Conservation (phyloP, 2,797 vertebrate species). For the Esox lucius region DNA sequence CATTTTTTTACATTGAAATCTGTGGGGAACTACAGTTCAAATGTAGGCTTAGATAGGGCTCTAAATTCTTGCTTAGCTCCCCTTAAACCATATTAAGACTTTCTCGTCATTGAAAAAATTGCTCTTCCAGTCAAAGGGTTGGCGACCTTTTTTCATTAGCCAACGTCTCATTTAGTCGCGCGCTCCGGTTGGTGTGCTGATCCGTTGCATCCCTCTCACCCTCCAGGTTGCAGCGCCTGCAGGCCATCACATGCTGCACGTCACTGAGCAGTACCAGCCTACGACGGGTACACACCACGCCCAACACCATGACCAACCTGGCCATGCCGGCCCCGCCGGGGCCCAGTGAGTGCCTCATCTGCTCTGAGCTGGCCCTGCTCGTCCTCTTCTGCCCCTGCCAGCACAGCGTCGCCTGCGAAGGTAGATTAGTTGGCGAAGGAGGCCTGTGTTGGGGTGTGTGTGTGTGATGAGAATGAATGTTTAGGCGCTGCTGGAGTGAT, state of each 20-base stretch:
- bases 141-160: too few species aligned
- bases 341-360: slow-evolving; percentile 95
- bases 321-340: slow-evolving; percentile 74
- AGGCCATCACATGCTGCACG: slow-evolving; percentile 75
- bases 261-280: slow-evolving; percentile 77
- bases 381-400: slow-evolving; percentile 93
- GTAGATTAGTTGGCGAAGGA: slow-evolving; percentile 59
- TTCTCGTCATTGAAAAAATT: too few species aligned
- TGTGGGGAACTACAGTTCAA: too few species aligned
- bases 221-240: slow-evolving; percentile 78
- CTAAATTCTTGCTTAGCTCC: too few species aligned
- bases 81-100: too few species aligned
- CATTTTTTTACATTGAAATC: too few species aligned
- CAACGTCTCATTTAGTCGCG: too few species aligned
- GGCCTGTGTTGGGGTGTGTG: not conserved
- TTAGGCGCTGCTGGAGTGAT: not conserved
- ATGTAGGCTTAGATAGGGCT: too few species aligned
- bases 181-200: not conserved
- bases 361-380: slow-evolving; percentile 91
- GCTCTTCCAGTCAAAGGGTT: too few species aligned
- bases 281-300: slow-evolving; percentile 85
- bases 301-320: slow-evolving; percentile 95
- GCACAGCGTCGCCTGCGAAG: slow-evolving; percentile 96
- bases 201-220: too few species aligned
- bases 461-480: too few species aligned